phyloP scores from a whole-genome alignment of 2,113 vertebrate species.

The Rostratula benghalensis region DNA sequence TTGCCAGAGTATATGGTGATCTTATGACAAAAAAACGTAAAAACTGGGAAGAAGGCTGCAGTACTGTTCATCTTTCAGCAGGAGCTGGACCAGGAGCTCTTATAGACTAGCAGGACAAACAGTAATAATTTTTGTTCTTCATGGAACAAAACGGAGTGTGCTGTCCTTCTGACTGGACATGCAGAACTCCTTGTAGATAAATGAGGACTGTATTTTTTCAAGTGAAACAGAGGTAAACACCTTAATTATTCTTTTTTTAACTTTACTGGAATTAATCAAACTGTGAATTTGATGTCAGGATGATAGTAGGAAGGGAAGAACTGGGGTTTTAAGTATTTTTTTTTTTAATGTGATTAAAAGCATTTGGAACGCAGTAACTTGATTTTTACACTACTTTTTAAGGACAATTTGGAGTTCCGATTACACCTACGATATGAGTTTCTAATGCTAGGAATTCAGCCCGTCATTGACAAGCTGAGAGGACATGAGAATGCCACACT shows the following conservation, averaged over 20 bases:
- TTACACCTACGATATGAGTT: constrained; percentile 96
- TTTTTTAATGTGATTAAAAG: background rate
- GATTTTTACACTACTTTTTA: background rate
- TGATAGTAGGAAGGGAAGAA: background rate
- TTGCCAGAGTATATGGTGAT: background rate
- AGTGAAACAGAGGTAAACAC: background rate
- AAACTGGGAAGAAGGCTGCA: background rate
- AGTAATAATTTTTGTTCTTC: background rate
- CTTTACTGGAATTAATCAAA: background rate
- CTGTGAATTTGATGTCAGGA: background rate
- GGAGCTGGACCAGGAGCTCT: background rate
- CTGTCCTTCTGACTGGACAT: background rate
- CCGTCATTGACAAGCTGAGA: constrained; percentile 94
- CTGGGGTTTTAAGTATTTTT: background rate
- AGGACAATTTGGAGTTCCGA: constrained; percentile 97
- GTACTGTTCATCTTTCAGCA: background rate
- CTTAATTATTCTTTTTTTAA: background rate
- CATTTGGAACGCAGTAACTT: background rate
- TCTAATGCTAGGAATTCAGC: constrained; percentile 97
- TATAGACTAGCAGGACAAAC: background rate
- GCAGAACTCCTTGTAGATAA: background rate
- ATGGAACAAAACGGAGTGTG: background rate
- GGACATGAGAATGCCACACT: constrained; percentile 93
- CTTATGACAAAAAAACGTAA: background rate
- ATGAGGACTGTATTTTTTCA: background rate